Base-by-base conservation (phyloP, 2,888 invertebrate species). In the Scrobipalpa atriplicella region DNA sequence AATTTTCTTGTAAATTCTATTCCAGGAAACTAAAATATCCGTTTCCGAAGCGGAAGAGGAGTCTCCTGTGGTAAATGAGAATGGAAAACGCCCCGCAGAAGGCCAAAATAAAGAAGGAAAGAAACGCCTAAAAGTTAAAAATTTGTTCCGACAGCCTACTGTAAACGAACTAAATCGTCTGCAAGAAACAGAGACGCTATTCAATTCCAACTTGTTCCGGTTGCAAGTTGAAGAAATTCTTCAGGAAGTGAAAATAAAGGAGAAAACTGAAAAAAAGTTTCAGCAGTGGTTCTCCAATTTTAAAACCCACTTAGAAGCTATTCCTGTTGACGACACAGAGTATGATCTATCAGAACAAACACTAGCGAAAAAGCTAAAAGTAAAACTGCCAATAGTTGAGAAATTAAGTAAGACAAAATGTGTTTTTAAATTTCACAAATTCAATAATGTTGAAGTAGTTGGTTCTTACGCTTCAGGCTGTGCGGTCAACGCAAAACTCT, bases 141-240 rank as follows among this genome's bases (percentile, higher is more conserved):
- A 85, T 76, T 83, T 75, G 82, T 94, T 83, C 68, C 86, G 85
- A 74, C 95, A 95, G 68, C 97, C 97, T 0, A 97, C 97, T 0
- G 95, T 95, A 0, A 96, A 97, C 73, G 98, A 98, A 88, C 86
- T 98, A 39, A 96, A 96, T 81, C 94, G 96, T 66, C 90, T 98
- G 0, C 95, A 95, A 68, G 97, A 98, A 86, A 97, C 97, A 0
- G 96, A 97, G 80, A 96, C 95, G 81, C 89, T 97, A 3, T 98
- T 96, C 78, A 97, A 97, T 81, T 98, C 97, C 0, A 97, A 97
- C 83, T 90, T 98, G 39, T 97, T 98, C 80, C 94, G 97, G 41
- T 85, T 98, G 69, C 98, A 97, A 94, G 95, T 97, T 36, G 95
- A 96, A 66, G 97, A 97, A 87, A 92, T 97, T 79, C 83, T 97